phyloP scores from a whole-genome alignment of 2,113 vertebrate species.

The Rhagologus leucostigma region DNA sequence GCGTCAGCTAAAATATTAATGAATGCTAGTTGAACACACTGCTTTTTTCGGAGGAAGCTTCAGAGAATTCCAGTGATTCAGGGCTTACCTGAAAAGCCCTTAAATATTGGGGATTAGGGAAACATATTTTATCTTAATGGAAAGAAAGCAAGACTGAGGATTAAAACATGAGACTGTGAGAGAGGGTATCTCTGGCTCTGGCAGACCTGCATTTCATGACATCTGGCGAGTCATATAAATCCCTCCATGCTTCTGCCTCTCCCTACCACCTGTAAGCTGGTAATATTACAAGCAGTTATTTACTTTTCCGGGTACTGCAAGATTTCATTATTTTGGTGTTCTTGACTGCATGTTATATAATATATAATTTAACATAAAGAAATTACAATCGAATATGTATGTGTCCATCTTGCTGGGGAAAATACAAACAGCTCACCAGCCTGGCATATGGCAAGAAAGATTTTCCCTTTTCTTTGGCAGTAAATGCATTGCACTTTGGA shows the following conservation, averaged over 20 bases:
- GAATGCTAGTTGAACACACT: not conserved
- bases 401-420: not conserved
- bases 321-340: not conserved
- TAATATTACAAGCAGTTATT: not conserved
- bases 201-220: not conserved
- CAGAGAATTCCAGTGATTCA: not conserved
- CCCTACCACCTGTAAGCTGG: not conserved
- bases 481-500: not conserved
- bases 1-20: not conserved
- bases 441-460: not conserved
- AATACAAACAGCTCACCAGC: not conserved
- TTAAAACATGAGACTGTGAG: not conserved
- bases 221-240: not conserved
- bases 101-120: not conserved
- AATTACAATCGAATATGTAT: not conserved
- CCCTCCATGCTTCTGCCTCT: not conserved
- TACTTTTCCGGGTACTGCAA: not conserved
- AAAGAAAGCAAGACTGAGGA: not conserved
- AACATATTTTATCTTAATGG: conserved; percentile 9
- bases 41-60: not conserved
- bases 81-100: not conserved
- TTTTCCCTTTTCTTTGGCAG: not conserved
- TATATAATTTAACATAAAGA: not conserved
- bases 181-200: not conserved
- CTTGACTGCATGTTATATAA: not conserved